phyloP scores from a whole-genome alignment of 2,113 vertebrate species.

The Syngnathus floridae region DNA sequence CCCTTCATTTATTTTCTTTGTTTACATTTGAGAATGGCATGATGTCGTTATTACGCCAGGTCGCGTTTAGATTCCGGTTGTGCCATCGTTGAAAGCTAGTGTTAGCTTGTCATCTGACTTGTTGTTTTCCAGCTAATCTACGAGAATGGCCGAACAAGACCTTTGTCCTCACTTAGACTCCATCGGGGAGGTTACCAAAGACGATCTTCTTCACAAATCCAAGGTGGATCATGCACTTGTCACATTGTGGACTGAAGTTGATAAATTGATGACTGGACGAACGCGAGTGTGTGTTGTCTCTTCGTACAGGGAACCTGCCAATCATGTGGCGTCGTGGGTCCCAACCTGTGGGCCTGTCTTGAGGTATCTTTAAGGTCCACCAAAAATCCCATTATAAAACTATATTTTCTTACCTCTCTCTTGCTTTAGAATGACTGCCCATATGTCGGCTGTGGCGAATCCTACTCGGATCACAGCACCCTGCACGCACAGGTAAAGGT shows the following conservation, averaged over 20 bases:
- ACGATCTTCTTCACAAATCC: slow-evolving; percentile 89
- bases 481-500: slow-evolving; percentile 86
- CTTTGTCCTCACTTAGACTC: slow-evolving; percentile 89
- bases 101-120: slow-evolving; percentile 22
- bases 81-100: slow-evolving; percentile 18
- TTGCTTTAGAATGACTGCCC: slow-evolving; percentile 77
- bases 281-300: neutral
- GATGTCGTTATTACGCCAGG: neutral
- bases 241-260: neutral
- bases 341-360: slow-evolving; percentile 97
- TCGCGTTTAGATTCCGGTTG: neutral
- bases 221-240: slow-evolving; percentile 71
- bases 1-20: too few species aligned
- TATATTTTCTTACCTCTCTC: slow-evolving; percentile 7
- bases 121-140: slow-evolving; percentile 16
- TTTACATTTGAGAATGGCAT: neutral
- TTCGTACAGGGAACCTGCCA: slow-evolving; percentile 86
- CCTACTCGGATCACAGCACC: slow-evolving; percentile 92
- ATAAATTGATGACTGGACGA: neutral
- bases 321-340: slow-evolving; percentile 88
- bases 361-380: slow-evolving; percentile 72
- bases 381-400: neutral
- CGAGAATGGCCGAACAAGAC: slow-evolving; percentile 80
- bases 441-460: slow-evolving; percentile 95
- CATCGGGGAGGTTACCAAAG: slow-evolving; percentile 92